These are phyloP conservation scores for Anolis apletophallus DNA, from an alignment of 2,797 vertebrate species.

Conservation along the genomic window DNA sequence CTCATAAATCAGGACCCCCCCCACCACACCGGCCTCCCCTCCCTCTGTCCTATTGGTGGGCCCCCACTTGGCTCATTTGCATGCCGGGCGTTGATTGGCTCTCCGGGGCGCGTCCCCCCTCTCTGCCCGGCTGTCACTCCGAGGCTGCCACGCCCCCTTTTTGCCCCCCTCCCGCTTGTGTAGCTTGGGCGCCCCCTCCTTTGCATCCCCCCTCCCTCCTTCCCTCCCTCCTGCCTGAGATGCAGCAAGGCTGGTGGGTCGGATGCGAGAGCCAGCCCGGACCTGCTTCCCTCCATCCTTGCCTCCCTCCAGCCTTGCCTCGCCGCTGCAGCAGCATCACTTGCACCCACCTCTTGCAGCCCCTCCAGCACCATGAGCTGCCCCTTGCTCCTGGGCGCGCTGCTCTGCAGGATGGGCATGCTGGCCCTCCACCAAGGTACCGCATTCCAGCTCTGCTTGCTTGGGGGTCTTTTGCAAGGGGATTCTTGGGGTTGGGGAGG, in stretches of 20 bases:
- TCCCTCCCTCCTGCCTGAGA: constrained; percentile 8
- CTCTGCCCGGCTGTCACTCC: constrained; percentile 33
- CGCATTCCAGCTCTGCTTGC: neutral
- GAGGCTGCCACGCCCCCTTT: neutral
- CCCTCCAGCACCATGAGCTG: constrained; percentile 21
- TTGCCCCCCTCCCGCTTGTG: neutral
- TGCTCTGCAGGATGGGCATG: constrained; percentile 14
- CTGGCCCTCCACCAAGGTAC: constrained; percentile 34
- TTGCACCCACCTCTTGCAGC: neutral
- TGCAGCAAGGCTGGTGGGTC: constrained; percentile 41
- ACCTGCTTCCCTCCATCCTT: constrained; percentile 8
- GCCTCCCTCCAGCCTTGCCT: neutral
- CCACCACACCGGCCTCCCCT: constrained; percentile 7
- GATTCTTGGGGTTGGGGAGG: neutral
- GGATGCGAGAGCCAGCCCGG: constrained; percentile 24
- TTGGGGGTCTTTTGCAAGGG: neutral
- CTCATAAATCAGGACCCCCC: constrained; percentile 36
- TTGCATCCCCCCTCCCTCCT: neutral
- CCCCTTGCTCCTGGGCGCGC: neutral
- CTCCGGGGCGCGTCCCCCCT: neutral
- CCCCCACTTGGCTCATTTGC: constrained; percentile 7
- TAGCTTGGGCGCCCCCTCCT: neutral
- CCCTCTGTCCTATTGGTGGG: constrained; percentile 21
- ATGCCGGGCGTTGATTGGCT: constrained; percentile 24
- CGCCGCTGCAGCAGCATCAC: neutral